These are phyloP conservation scores for Tricholaema leucomelas DNA, from an alignment of 2,113 vertebrate species.

Conservation along the genomic window DNA sequence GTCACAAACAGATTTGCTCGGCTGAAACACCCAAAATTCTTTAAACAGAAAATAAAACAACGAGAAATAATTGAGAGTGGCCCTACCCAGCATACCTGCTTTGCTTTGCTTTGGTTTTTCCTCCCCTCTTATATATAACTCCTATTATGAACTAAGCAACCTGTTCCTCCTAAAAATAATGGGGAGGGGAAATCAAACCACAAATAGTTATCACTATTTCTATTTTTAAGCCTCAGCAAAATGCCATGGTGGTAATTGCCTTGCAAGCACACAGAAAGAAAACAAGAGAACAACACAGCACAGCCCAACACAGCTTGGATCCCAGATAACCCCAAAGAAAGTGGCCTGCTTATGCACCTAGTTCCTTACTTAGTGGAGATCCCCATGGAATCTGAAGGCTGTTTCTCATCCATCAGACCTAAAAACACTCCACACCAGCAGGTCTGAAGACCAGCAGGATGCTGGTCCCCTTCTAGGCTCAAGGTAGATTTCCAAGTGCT, in stretches of 20 bases:
- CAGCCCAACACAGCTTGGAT: neutral
- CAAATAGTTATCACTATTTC: neutral
- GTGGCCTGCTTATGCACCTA: neutral
- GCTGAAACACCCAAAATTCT: neutral
- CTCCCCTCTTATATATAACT: neutral
- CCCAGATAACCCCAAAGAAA: neutral
- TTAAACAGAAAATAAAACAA: neutral
- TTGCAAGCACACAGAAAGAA: neutral
- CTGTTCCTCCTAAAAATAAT: neutral
- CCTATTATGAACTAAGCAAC: neutral
- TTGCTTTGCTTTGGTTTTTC: neutral
- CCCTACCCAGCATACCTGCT: neutral
- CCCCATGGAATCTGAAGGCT: neutral
- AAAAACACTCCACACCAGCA: neutral
- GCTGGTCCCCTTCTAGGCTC: neutral
- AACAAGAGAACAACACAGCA: neutral
- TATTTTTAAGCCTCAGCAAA: constrained; percentile 17
- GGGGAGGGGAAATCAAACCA: neutral
- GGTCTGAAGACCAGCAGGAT: neutral
- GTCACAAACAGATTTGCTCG: neutral
- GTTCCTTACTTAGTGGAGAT: neutral
- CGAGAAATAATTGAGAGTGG: neutral
- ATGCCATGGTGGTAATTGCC: neutral
- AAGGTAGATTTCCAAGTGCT: neutral
- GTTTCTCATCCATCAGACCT: neutral